These are phyloP conservation scores for Idaea straminata DNA, from an alignment of 2,888 invertebrate species.

Conservation along the genomic window DNA sequence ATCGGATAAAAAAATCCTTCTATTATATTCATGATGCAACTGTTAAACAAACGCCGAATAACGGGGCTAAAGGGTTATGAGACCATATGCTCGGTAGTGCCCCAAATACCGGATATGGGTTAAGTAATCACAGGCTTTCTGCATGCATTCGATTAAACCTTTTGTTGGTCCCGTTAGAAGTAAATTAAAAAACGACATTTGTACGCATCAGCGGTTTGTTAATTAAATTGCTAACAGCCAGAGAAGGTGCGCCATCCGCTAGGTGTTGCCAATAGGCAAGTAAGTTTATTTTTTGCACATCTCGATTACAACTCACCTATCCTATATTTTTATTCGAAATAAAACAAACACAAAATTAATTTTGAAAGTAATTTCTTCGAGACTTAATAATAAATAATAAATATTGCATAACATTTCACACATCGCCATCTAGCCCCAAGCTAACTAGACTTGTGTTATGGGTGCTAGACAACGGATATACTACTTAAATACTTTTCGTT, in stretches of 20 bases:
- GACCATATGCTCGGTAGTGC: constrained; percentile 60
- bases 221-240: constrained; percentile 59
- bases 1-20: constrained; percentile 48
- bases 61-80: constrained; percentile 79
- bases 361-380: too few relatives aligned
- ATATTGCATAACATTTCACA: too few relatives aligned
- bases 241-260: constrained; percentile 35
- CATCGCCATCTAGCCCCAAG: too few relatives aligned
- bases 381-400: too few relatives aligned
- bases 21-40: constrained; percentile 69
- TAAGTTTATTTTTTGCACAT: constrained; percentile 47
- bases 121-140: constrained; percentile 74
- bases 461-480: too few relatives aligned
- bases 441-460: too few relatives aligned
- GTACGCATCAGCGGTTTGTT: constrained; percentile 60
- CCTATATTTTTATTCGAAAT: too few relatives aligned
- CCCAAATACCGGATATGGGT: constrained; percentile 74
- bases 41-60: constrained; percentile 62
- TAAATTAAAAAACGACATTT: constrained; percentile 64
- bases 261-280: constrained; percentile 12
- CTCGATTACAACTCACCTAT: constrained; percentile 36
- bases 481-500: too few relatives aligned
- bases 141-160: constrained; percentile 62
- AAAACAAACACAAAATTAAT: background rate
- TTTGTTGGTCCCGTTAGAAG: constrained; percentile 61